Evolutionary conservation across 2,888 invertebrate species (phyloP), one percentile per base, ranked within the genome.

Genomic region (Ligdia adustata): DNA sequence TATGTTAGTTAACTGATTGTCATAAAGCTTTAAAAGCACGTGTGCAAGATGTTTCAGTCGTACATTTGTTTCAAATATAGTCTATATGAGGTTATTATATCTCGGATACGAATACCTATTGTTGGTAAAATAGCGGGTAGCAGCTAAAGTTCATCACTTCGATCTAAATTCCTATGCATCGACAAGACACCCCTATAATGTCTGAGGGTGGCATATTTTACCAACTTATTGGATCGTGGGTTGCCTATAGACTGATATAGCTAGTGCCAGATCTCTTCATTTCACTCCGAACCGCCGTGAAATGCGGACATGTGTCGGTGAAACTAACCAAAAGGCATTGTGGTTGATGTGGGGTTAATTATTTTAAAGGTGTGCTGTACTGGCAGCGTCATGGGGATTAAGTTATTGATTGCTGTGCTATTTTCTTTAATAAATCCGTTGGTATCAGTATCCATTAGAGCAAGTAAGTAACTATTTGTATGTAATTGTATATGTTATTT

Each of bases 381-480:
- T 11, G 12, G 2, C 13, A 15, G 20, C 4, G 59, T 47, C 27
- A 83, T 85, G 84, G 58, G 59, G 37, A 52, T 55, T 2, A 79
- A 74, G 52, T 71, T 64, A 42, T 44, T 70, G 3, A 29, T 75
- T n/a, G 55, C 65, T 6, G 46, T 82, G 31, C 50, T 46, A 2
- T 71, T 69, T 14, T 62, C 74, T 9, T 66, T 81, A 7, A 62
- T 84, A 49, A 71, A 66, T 62, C 79, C 69, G 3, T 65, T 77
- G 66, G 66, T 70, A 52, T 68, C 83, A 0, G 68, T 79, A 18
- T 61, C 66, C 28, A 62, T 69, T 24, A 56, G 62, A 45, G 31
- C 66, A 38, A 78, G 88, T 86, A 69, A 73, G 72, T 62, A 37
- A 14, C 22, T 22, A 22, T 22, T 22, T 22, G 3, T 22, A 16